Conservation (phyloP, 64 coral and sea anemone genomes). For the Dendrophyllia cribrosa region DNA sequence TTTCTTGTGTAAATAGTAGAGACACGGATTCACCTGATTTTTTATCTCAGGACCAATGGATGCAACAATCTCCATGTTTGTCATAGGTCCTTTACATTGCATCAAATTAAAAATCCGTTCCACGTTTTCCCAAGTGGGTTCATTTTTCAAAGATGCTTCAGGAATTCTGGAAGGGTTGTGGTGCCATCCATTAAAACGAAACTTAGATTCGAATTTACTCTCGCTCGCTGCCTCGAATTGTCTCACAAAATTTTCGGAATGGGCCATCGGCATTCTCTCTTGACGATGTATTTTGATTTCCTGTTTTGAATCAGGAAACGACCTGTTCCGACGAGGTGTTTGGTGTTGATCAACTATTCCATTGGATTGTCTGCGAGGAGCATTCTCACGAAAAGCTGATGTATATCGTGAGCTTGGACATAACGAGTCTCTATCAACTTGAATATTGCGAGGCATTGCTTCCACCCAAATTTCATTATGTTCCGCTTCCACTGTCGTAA, state of each 20-base stretch:
- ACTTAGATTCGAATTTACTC: background rate
- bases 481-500: background rate
- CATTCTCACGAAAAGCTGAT: background rate
- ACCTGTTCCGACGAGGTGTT: background rate
- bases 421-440: background rate
- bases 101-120: background rate
- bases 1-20: constrained; percentile 12
- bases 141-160: background rate
- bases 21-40: background rate
- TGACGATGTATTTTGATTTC: background rate
- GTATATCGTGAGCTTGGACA: background rate
- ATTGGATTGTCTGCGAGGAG: background rate
- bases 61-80: background rate
- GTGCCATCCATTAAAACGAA: background rate
- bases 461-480: background rate
- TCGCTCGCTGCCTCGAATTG: background rate
- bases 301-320: background rate
- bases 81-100: constrained; percentile 17
- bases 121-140: background rate
- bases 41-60: constrained; percentile 2
- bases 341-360: background rate
- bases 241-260: background rate
- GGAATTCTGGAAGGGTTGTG: background rate
- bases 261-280: background rate
- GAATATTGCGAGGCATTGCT: no score